Percentiles rank a stretch among this genome's conserved stretches.
These are phyloP conservation scores for Tetraneura akinire DNA, from an alignment of 1,140 invertebrate species.

Conservation along the genomic window DNA sequence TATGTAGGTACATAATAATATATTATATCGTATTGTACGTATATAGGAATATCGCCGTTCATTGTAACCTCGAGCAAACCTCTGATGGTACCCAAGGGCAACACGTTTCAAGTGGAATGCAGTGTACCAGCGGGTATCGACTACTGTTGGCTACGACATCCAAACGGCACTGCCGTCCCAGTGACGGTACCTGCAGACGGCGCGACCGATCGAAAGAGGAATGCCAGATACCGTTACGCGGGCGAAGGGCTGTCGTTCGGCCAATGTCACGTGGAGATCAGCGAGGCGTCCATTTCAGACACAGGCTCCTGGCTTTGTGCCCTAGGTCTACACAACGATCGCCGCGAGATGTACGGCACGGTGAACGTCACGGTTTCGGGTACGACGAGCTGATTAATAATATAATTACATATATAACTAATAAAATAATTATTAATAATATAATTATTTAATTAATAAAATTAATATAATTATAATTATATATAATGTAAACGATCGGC, in stretches of 20 bases:
- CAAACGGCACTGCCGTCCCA: constrained; percentile 18
- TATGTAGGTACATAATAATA: no score
- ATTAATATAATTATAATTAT: no score
- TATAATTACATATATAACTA: no score
- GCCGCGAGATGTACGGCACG: constrained; percentile 21
- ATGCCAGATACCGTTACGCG: neutral
- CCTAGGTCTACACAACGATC: constrained; percentile 2
- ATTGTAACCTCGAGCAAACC: neutral
- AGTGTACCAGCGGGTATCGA: constrained; percentile 12
- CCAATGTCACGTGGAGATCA: constrained; percentile 14
- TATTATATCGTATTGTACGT: no score
- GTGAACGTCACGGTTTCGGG: constrained; percentile 27
- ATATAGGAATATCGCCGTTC: neutral
- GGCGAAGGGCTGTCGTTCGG: constrained; percentile 33
- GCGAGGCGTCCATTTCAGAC: neutral
- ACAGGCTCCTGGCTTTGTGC: constrained; percentile 28
- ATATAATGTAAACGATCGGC: no score
- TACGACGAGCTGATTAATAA: no score
- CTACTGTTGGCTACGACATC: constrained; percentile 38
- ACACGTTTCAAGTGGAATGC: constrained; percentile 29
- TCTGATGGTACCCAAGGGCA: constrained; percentile 12
- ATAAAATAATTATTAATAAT: no score
- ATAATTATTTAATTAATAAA: no score
- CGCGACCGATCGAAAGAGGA: neutral
- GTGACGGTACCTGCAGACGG: neutral